Evolutionary conservation across 2,888 invertebrate species (phyloP).

Genomic region (Sipunculus nudus): DNA sequence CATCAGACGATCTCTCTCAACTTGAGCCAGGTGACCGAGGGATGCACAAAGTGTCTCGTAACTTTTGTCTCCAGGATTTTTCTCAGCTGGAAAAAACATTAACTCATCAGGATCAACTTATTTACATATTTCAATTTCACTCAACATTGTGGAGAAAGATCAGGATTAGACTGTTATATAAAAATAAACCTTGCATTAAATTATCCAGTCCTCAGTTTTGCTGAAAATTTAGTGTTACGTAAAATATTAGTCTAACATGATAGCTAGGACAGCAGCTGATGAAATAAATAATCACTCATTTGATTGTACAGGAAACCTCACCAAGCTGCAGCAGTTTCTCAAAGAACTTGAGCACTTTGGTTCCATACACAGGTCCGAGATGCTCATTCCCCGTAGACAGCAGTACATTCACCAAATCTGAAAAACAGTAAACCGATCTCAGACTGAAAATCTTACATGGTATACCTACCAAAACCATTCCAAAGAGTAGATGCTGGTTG

Average conservation of each 20-base stretch:
- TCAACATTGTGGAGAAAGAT: background rate
- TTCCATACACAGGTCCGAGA: slow-evolving; percentile 51
- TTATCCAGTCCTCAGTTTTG: no score
- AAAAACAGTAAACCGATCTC: slow-evolving; percentile 59
- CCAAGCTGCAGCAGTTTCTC: slow-evolving; percentile 73
- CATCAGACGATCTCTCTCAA: slow-evolving; percentile 75
- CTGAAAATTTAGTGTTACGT: no score
- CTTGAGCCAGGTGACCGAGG: slow-evolving; percentile 74
- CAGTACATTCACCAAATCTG: slow-evolving; percentile 80
- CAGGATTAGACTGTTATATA: no score
- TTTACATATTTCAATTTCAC: slow-evolving; percentile 1
- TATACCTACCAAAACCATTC: background rate
- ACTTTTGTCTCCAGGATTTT: slow-evolving; percentile 73
- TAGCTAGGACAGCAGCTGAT: no score
- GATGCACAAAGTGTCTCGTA: slow-evolving; percentile 76
- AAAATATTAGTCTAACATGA: no score
- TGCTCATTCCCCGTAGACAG: slow-evolving; percentile 77
- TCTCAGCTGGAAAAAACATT: slow-evolving; percentile 71
- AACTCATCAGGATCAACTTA: no score
- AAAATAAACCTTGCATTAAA: no score
- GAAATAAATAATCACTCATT: no score
- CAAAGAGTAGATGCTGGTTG: no score
- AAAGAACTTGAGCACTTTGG: slow-evolving; percentile 76
- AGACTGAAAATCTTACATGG: background rate
- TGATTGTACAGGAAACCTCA: slow-evolving; percentile 63